Conservation (phyloP, 2,113 vertebrate species). For the Nansenia antarctica region DNA sequence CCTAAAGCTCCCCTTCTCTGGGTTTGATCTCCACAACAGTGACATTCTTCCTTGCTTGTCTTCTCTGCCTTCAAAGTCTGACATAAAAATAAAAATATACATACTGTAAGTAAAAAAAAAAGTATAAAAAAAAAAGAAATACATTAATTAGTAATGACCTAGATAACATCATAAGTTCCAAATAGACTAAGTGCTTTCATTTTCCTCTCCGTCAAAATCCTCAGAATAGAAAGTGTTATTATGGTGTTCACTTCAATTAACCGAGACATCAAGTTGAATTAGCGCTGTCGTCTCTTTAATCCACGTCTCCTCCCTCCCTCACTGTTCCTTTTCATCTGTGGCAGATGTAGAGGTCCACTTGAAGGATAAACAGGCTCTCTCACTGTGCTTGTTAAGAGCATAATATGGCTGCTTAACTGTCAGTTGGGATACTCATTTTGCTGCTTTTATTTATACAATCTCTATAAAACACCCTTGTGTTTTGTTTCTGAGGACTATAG, state of each 20-base stretch:
- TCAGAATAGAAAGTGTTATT: constrained; percentile 11
- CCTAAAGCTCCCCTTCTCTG: no score
- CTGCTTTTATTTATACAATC: constrained; percentile 35
- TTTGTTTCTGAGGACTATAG: constrained; percentile 23
- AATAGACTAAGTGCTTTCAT: constrained; percentile 31
- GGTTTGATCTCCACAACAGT: no score
- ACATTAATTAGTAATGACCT: constrained; percentile 1
- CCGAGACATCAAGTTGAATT: constrained; percentile 37
- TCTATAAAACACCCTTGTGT: constrained; percentile 33
- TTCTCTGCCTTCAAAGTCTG: no score
- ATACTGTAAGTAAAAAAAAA: no score
- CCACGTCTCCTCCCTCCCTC: constrained; percentile 18
- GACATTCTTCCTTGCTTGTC: no score
- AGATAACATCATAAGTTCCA: constrained; percentile 1
- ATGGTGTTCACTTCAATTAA: constrained; percentile 30
- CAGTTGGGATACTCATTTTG: constrained; percentile 54
- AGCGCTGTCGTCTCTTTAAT: constrained; percentile 32
- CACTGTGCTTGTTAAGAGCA: constrained; percentile 43
- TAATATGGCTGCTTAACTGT: constrained; percentile 50
- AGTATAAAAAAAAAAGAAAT: not conserved
- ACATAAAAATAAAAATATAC: no score
- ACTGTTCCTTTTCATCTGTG: constrained; percentile 45
- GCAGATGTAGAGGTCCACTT: constrained; percentile 65
- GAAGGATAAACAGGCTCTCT: constrained; percentile 51
- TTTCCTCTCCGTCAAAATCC: constrained; percentile 18